Conservation (phyloP, 2,888 invertebrate species). For the Sesamia inferens region DNA sequence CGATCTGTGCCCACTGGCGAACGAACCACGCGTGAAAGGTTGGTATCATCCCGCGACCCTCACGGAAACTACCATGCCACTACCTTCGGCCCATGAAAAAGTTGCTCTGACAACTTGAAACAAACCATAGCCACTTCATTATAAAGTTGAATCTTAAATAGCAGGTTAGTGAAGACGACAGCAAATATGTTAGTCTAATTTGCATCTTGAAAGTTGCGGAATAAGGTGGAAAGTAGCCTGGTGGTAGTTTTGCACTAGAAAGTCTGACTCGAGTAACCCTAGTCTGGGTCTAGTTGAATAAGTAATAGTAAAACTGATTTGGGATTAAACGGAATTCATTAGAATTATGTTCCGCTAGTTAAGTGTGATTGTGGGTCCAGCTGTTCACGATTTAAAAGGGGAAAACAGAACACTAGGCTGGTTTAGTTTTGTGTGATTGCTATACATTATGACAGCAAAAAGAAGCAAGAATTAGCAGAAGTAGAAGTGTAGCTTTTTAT, state of each 20-base stretch:
- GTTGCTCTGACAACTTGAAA: slow-evolving; percentile 31
- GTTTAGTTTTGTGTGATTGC: neutral
- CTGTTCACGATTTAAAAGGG: slow-evolving; percentile 20
- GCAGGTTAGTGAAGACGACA: slow-evolving; percentile 27
- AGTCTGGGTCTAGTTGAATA: slow-evolving; percentile 76
- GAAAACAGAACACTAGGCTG: slow-evolving; percentile 15
- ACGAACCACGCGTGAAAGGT: slow-evolving; percentile 87
- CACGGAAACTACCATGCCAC: slow-evolving; percentile 78
- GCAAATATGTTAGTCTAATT: slow-evolving; percentile 62
- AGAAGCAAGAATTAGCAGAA: neutral
- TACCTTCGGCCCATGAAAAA: slow-evolving; percentile 63
- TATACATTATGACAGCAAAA: slow-evolving; percentile 2
- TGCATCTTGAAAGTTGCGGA: slow-evolving; percentile 65
- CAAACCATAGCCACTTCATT: slow-evolving; percentile 15
- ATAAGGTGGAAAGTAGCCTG: slow-evolving; percentile 66
- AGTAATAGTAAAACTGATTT: slow-evolving; percentile 74
- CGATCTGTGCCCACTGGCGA: slow-evolving; percentile 79
- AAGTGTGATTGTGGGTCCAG: slow-evolving; percentile 56
- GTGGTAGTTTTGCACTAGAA: slow-evolving; percentile 70
- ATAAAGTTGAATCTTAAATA: slow-evolving; percentile 40
- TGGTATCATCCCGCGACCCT: slow-evolving; percentile 89
- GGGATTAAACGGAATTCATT: slow-evolving; percentile 66
- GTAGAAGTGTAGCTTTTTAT: neutral
- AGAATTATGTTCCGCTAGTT: slow-evolving; percentile 59
- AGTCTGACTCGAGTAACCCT: slow-evolving; percentile 74